phyloP scores from a whole-genome alignment of 2,113 vertebrate genomes.

The Hyaena hyaena region DNA sequence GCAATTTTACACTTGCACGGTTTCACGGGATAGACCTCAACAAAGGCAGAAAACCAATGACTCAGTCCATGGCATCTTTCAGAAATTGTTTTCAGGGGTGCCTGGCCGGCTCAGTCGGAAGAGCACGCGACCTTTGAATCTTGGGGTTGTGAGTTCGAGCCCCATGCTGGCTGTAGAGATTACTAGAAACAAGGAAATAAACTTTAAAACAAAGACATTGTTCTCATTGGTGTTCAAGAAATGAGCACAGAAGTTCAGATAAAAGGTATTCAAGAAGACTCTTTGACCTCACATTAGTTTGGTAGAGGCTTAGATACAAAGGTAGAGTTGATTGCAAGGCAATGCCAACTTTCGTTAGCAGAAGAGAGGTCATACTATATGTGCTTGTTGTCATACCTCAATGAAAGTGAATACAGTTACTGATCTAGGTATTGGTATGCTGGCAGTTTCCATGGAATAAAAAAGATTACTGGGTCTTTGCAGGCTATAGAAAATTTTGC shows the following conservation, averaged over 20 bases:
- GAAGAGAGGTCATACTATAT: not conserved
- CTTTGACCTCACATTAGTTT: not conserved
- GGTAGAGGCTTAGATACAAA: constrained; percentile 26
- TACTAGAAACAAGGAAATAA: not conserved
- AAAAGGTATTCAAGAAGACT: constrained; percentile 24
- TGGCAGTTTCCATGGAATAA: not conserved
- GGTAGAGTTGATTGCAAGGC: not conserved
- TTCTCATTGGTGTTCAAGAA: not conserved
- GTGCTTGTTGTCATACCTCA: constrained; percentile 6
- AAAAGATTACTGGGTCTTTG: constrained; percentile 47
- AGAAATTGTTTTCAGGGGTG: not conserved
- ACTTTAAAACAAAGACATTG: not conserved
- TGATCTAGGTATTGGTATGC: rapidly evolving
- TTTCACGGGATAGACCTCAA: constrained; percentile 23
- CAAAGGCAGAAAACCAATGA: not conserved
- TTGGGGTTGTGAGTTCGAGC: not conserved
- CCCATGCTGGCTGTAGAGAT: not conserved
- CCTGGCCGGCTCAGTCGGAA: not conserved
- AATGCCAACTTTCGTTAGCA: not conserved
- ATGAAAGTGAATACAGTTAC: not conserved
- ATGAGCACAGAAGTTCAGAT: not conserved
- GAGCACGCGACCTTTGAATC: not conserved
- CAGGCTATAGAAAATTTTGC: constrained; percentile 99
- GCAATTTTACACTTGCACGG: not conserved
- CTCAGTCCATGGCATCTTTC: constrained; percentile 7